Base-by-base conservation (phyloP, 2,797 vertebrate genomes). In the Myiotriccus ornatus region DNA sequence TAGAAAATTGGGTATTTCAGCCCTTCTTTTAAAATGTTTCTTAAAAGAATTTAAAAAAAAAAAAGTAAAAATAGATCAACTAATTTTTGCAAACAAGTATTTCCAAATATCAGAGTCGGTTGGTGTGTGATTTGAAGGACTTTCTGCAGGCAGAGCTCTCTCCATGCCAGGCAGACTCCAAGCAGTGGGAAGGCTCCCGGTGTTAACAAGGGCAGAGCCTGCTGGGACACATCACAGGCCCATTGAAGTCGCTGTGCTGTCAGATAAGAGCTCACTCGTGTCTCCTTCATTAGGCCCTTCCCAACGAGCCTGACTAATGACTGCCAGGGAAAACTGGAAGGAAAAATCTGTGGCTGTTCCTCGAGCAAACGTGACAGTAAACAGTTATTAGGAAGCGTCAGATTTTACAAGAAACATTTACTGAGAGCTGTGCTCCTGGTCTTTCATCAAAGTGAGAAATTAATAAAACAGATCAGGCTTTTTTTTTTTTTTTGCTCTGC, bases 101-200 rank as follows among this genome's bases (percentile, higher is more conserved):
- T 46, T 16, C 15, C 8, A 32, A 28, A 30, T 18, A 8, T 6
- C 2, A 0, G 43, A 49, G 7, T 25, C 34, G 55, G 55, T 16
- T 32, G 70, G 35, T 5, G 35, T 15, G 50, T 1, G 10, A 55
- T 27, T 3, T 2, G 18, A 46, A 46, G 47, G 46, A 46, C 19
- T 46, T 34, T 14, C 4, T 30, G 39, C 35, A 32, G 55, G 41
- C 41, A 47, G 47, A 68, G 62, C 28, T 43, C 46, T 16, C 60
- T 6, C 44, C 0, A 6, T 16, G 30, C 44, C 63, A 16, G n/a
- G 87, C 25, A 68, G 17, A 25, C 7, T 23, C 19, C 6, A 12
- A 49, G 56, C 43, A 1, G 35, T 4, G 10, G 13, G 11, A 17
- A 74, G 16, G 24, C 28, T 23, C 7, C 5, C 0, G 0, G 8